Evolutionary conservation across 2,797 vertebrate species (phyloP), one percentile per base, ranked within the genome.

Genomic region (Limnodromus scolopaceus): DNA sequence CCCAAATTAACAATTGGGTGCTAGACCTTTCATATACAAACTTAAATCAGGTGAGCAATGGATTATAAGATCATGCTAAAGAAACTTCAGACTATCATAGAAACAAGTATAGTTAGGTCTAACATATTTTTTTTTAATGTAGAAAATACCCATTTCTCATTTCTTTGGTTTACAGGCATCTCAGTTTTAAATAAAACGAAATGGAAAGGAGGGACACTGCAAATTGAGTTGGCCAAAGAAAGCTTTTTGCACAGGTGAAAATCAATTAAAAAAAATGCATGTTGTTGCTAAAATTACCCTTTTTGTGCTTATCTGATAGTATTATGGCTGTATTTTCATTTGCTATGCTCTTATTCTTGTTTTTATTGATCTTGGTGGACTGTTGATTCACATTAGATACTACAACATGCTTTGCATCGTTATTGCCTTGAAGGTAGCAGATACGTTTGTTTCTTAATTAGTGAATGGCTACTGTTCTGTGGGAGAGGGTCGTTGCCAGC

Each of bases 131-230:
- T 61, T 43, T 63, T 66, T 3, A 4, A 58, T 5, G 8, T 13
- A 68, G 41, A 71, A 91, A 69, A 39, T 22, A 39, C 0, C 87
- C 1, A 39, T 46, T 87, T 74, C n/a, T 4, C 3, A 2, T 87
- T 36, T 93, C 36, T 64, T 92, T 95, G 16, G 71, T 95, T 74
- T 76, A 39, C 92, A 99, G 99, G 99, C 95, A 49, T 99, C 87
- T 99, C 98, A 2, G 15, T 98, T 93, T 97, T 99, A 92, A 99
- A 99, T 97, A 99, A 99, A 97, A 98, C 99, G 48, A 99, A 98
- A 96, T 99, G 99, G 99, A 99, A 99, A 98, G 99, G 99, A 76
- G 99, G 99, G 78, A 99, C 98, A 2, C 97, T 99, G 83, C 98
- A 99, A 96, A 99, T 99, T 74, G 99, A 99, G 97, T 77, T 98